Base-by-base conservation (phyloP, 2,888 invertebrate genomes). In the Alviniconcha strummeri region DNA sequence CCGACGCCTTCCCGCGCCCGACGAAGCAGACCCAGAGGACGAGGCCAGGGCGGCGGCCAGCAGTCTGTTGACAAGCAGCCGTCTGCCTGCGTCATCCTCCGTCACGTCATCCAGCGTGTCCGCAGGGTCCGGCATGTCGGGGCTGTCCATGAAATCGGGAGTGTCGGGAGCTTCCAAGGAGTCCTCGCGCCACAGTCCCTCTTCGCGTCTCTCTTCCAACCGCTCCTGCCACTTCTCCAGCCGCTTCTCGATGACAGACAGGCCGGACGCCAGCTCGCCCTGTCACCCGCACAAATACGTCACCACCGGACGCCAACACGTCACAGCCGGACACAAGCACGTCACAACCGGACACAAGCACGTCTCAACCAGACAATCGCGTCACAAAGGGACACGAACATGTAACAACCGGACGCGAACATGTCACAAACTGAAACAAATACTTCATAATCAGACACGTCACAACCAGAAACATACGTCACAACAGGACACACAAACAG, bases 101-200 rank as follows among this genome's bases (percentile, higher is more conserved):
- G 80, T 80, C 80, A 19, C 76, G 81, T 84, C 80, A 60, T 80
- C 83, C 72, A 81, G 17, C 71, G 64, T n/a, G 52, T 81, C 82
- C 76, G 11, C 11, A 36, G 77, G 55, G 77, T 77, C 77, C 69
- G 64, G 64, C 4, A 64, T 79, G 64, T 79, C 79, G 15, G n/a
- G 79, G 71, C 13, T 56, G 77, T 77, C 77, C 13, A 60, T 57
- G n/a, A 6, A 60, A 67, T 82, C 82, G 74, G 75, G 76, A 55
- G 76, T 67, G 56, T 76, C 82, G 0, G 77, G 77, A 64, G 80
- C 69, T 8, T 64, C 67, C n/a, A 55, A 36, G n/a, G 71, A 64
- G 74, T 82, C 84, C 64, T 87, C 87, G 17, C 86, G 75, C 76
- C 72, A 77, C 55, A 87, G 84, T 6, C 87, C 87, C 56, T 86